Conservation (phyloP, 1,140 invertebrate species). For the Drosophila lini region DNA sequence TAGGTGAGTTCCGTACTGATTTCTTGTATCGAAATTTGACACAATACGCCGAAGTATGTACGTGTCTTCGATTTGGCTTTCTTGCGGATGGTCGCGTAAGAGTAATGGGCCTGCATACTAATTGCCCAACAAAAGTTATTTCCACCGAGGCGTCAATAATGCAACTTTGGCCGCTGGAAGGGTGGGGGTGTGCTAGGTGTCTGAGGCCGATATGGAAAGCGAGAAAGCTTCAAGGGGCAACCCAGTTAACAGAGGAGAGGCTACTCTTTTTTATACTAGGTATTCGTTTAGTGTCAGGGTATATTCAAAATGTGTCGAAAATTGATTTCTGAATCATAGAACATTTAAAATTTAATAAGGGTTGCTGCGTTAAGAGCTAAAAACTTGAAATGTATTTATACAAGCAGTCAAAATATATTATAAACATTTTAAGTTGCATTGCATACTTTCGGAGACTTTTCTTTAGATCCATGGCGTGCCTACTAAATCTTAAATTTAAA, state of each 20-base stretch:
- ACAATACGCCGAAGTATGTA: slow-evolving; percentile 79
- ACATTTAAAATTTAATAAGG: too few relatives aligned
- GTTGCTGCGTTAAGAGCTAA: neutral
- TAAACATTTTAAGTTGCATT: neutral
- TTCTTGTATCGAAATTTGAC: slow-evolving; percentile 82
- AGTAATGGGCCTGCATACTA: slow-evolving; percentile 69
- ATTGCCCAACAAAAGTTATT: slow-evolving; percentile 68
- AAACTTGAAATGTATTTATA: neutral
- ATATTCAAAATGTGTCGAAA: neutral
- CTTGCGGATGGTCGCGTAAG: slow-evolving; percentile 70
- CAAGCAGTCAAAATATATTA: neutral
- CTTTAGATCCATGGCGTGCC: neutral
- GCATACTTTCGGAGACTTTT: neutral
- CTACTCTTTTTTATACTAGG: slow-evolving; percentile 31
- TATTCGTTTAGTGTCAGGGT: neutral
- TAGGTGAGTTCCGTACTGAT: slow-evolving; percentile 81
- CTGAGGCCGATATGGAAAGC: slow-evolving; percentile 70
- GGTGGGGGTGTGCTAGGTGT: slow-evolving; percentile 20
- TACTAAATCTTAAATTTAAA: too few relatives aligned
- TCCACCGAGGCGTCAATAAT: slow-evolving; percentile 75
- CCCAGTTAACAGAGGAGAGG: slow-evolving; percentile 67
- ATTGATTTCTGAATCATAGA: neutral
- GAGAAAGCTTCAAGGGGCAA: slow-evolving; percentile 74
- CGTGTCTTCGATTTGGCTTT: slow-evolving; percentile 74
- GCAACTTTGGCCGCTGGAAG: slow-evolving; percentile 53